These are phyloP conservation scores for Paraplagusia blochii DNA, from an alignment of 2,113 vertebrate genomes.

Conservation along the genomic window DNA sequence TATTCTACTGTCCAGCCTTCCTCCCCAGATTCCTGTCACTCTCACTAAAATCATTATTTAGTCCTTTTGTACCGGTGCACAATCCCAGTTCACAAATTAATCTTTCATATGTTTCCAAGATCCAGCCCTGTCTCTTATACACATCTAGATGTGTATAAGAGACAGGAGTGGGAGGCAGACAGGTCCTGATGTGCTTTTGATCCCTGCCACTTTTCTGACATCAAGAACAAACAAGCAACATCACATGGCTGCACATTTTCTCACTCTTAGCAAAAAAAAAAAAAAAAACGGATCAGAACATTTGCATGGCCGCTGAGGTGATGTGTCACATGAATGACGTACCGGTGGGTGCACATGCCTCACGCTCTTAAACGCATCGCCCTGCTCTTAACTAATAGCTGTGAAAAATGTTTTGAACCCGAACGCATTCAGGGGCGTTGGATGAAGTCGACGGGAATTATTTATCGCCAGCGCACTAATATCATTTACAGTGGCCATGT, in stretches of 20 bases:
- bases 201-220: conserved; percentile 70
- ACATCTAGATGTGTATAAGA: conserved; percentile 81
- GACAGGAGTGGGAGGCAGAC: conserved; percentile 80
- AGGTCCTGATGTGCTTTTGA: conserved; percentile 80
- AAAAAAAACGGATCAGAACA: conserved; percentile 59
- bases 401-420: conserved; percentile 55
- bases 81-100: conserved; percentile 80
- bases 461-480: conserved; percentile 61
- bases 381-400: conserved; percentile 63
- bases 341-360: conserved; percentile 27
- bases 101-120: conserved; percentile 84
- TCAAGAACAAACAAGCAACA: conserved; percentile 73
- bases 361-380: conserved; percentile 39
- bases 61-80: conserved; percentile 79
- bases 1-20: conserved; percentile 49
- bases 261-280: conserved; percentile 49
- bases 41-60: conserved; percentile 79
- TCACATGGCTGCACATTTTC: conserved; percentile 63
- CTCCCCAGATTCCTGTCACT: conserved; percentile 68
- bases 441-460: conserved; percentile 65
- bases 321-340: conserved; percentile 50
- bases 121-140: conserved; percentile 80
- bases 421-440: conserved; percentile 35
- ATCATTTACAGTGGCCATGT: conserved; percentile 61
- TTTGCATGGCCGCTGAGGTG: conserved; percentile 33